Conservation (phyloP, 2,888 invertebrate genomes). For the Cantharis flavilabris region DNA sequence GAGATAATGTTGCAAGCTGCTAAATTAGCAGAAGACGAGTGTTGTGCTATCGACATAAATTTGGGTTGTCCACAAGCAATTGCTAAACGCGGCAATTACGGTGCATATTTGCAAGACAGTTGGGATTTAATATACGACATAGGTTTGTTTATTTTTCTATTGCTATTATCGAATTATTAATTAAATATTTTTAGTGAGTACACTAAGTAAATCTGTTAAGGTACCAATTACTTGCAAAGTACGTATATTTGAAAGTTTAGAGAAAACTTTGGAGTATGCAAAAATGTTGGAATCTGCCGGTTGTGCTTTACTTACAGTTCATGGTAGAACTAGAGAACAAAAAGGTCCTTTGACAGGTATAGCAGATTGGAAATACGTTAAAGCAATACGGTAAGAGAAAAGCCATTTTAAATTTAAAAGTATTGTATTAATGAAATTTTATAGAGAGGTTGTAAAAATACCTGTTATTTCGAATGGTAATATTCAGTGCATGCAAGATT, state of each 20-base stretch:
- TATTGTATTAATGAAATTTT: constrained; percentile 36
- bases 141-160: constrained; percentile 59
- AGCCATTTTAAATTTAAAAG: background rate
- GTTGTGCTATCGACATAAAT: constrained; percentile 96
- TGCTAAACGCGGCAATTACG: constrained; percentile 94
- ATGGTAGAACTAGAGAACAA: constrained; percentile 94
- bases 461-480: constrained; percentile 99
- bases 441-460: constrained; percentile 80
- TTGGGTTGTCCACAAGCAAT: constrained; percentile 98
- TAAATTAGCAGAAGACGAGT: constrained; percentile 79
- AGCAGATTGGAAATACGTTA: constrained; percentile 93
- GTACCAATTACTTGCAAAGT: constrained; percentile 98
- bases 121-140: constrained; percentile 85
- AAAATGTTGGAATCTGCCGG: constrained; percentile 94
- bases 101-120: constrained; percentile 94
- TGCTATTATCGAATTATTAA: background rate
- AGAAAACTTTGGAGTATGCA: constrained; percentile 89
- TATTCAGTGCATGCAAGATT: constrained; percentile 88
- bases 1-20: constrained; percentile 86
- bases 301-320: constrained; percentile 89
- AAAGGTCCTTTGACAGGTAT: constrained; percentile 95
- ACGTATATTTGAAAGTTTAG: constrained; percentile 83
- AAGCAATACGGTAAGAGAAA: constrained; percentile 79
- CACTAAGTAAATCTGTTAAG: constrained; percentile 69
- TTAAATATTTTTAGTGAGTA: constrained; percentile 64